Percentiles rank a stretch among this genome's conserved stretches.
Conservation (phyloP, 2,797 vertebrate genomes). For the Muraenolepis orangiensis region DNA sequence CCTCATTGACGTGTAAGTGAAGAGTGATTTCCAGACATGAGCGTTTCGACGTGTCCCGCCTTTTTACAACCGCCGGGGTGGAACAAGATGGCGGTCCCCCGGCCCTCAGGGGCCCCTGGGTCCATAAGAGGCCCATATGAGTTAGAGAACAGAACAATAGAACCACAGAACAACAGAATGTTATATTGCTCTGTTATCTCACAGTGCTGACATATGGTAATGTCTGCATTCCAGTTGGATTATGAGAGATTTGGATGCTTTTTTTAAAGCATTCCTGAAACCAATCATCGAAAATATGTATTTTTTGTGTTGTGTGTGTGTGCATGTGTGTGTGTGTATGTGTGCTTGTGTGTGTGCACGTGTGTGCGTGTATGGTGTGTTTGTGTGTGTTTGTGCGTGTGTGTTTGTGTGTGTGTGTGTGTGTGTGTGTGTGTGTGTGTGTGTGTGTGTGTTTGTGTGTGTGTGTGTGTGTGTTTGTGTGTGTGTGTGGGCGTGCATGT, state of each 20-base stretch:
- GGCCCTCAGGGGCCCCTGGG: slow-evolving; percentile 22
- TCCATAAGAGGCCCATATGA: background rate
- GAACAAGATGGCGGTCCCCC: slow-evolving; percentile 6
- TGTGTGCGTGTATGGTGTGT: too few relatives aligned
- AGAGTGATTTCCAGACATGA: slow-evolving; percentile 51
- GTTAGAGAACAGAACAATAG: too few relatives aligned
- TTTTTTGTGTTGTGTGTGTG: background rate
- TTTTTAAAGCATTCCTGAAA: background rate
- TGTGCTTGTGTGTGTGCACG: too few relatives aligned
- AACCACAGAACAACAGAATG: background rate
- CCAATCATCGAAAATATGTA: background rate
- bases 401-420: too few relatives aligned
- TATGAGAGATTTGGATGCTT: background rate
- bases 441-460: background rate
- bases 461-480: background rate
- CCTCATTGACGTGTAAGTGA: slow-evolving; percentile 63
- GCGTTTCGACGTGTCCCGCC: slow-evolving; percentile 13
- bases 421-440: too few relatives aligned
- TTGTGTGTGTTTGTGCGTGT: background rate
- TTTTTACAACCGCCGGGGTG: slow-evolving; percentile 34
- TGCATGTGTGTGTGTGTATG: too few relatives aligned
- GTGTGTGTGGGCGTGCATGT: too few relatives aligned
- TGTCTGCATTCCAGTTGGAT: background rate
- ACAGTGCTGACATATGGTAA: too few relatives aligned
- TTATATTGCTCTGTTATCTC: background rate